Base-by-base conservation (phyloP, 2,888 invertebrate species). In the Hydrotaea diabolus region DNA sequence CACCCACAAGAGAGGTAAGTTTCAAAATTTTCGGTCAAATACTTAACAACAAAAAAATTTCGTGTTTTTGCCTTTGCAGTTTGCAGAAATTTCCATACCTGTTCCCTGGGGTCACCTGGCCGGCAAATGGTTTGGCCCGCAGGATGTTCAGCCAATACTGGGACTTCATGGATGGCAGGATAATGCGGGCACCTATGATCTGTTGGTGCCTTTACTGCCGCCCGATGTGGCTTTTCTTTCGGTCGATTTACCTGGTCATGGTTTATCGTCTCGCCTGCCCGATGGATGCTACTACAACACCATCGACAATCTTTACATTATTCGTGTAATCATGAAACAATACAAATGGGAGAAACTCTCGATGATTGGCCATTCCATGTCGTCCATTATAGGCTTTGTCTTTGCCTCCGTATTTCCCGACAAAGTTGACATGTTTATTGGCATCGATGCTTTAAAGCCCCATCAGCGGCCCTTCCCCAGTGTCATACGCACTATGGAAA, bases 131-230 rank as follows among this genome's bases (percentile, higher is more conserved):
- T 96, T 95, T 95, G 96, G 96, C 8, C 93, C 93, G 15, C 93
- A 93, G 85, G 92, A 94, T 87, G 88, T 90, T 0, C 90, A 95
- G 82, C 96, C 96, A 0, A 93, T 96, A 72, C 89, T 97, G 59
- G 95, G 95, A 0, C 88, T 96, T 0, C 96, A 96, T 90, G 96
- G 96, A 0, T 96, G 96, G 96, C 95, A 95, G 91, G 96, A 97
- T 90, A 97, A 96, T 90, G 95, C 96, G 2, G 95, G 95, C n/a
- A 94, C 95, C 0, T 97, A 94, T 93, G 96, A 96, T 91, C 93
- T 94, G 0, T 88, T 97, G 49, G 94, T 94, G 17, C 95, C 95
- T 0, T 90, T 94, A 77, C 90, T 96, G 31, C 91, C 93, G 21
- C 89, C 93, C 39, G 90, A 93, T 72, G 87, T 93, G 5, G 93